A percentile compares a stretch with the other conserved stretches of the same genome.
Evolutionary conservation across 2,888 invertebrate species (phyloP).

Genomic region (Calameuta filiformis): DNA sequence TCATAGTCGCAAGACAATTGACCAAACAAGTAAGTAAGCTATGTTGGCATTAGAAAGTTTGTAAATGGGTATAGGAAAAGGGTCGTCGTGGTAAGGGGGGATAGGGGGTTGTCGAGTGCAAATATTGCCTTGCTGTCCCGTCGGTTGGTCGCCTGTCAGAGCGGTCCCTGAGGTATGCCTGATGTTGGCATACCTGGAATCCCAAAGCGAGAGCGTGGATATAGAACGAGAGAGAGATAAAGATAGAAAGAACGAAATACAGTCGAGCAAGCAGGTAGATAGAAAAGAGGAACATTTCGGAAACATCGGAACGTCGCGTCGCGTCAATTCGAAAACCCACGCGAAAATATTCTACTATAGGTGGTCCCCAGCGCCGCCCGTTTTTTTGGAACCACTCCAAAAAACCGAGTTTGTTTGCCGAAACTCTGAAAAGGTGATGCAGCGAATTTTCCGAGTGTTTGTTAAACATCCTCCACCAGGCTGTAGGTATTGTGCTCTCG

Average conservation of each 20-base stretch:
- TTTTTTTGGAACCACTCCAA: constrained; percentile 49
- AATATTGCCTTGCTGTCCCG: constrained; percentile 31
- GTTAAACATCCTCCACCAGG: constrained; percentile 50
- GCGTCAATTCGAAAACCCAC: background rate
- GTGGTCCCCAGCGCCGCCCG: background rate
- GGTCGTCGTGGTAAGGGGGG: constrained; percentile 10
- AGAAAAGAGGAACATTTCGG: background rate
- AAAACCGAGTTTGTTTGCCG: constrained; percentile 42
- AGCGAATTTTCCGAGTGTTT: constrained; percentile 57
- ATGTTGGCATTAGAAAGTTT: constrained; percentile 28
- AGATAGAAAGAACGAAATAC: constrained; percentile 7
- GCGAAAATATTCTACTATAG: constrained; percentile 3
- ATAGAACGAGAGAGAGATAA: constrained; percentile 19
- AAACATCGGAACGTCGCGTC: background rate
- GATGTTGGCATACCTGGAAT: constrained; percentile 5
- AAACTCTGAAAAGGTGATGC: constrained; percentile 50
- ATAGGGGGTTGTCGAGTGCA: constrained; percentile 18
- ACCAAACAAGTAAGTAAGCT: constrained; percentile 11
- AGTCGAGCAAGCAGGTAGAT: background rate
- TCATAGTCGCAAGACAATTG: constrained; percentile 12
- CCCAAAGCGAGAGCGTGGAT: background rate
- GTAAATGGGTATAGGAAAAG: constrained; percentile 30
- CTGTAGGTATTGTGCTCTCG: background rate
- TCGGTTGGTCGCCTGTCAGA: constrained; percentile 27
- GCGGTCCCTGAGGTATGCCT: constrained; percentile 27